Base-by-base conservation (phyloP, 1,140 invertebrate species). In the Temnothorax nylanderi region DNA sequence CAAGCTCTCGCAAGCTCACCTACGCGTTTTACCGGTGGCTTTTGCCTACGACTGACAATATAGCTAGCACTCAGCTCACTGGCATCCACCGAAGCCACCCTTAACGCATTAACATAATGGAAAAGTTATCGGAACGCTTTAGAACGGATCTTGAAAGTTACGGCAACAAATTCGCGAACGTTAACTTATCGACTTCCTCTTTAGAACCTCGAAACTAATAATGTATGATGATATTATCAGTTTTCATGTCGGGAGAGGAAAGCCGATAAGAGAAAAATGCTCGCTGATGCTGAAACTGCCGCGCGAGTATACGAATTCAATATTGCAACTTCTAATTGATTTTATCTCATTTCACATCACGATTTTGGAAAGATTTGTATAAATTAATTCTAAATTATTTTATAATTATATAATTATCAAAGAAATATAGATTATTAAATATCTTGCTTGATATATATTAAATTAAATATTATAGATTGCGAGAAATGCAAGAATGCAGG, bases 51-150 rank as follows among this genome's bases (percentile, higher is more conserved):
- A 21, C 72, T 85, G 81, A 76, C 72, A 85, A 85, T 65, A 56
- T 78, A 78, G 72, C 74, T 13, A 34, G 47, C 71, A 32, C 60
- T 78, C 54, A 8, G 26, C 47, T 44, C 26, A 18, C 82, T 41
- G 74, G 37, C 49, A 77, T 37, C 37, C 26, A 16, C 2, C 71
- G 47, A 18, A 41, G 44, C 21, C 21, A 49, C 51, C 56, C 21
- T 56, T 78, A 37, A 60, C 72, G 62, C n/a, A 77, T 77, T 71
- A 60, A 44, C 72, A 65, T 85, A 85, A 85, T 85, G 75, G 82
- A 78, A 85, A 85, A 85, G 82, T 85, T 85, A 78, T 51, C 74
- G 49, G 41, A 78, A 54, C 74, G 58, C 82, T 85, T 65, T 65
- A 54, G 74, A 78, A 34, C 41, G 82, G 47, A 65, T 78, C 60